phyloP scores from a whole-genome alignment of 2,113 vertebrate genomes.

The Apus apus region DNA sequence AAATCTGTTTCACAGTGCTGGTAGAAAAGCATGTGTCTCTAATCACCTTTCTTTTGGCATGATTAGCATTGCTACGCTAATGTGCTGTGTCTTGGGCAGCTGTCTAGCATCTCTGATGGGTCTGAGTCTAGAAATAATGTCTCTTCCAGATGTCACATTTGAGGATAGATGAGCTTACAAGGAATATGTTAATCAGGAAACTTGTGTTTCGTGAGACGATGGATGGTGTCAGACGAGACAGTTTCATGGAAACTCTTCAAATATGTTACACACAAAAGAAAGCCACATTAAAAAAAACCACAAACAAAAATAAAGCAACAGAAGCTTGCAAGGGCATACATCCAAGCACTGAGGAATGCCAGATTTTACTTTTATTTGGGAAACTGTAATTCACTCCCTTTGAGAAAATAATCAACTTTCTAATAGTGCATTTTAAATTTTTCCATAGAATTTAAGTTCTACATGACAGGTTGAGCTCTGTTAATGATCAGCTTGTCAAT shows the following conservation, averaged over 20 bases:
- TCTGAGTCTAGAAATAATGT: not conserved
- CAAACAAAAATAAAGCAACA: not conserved
- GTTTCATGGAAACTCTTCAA: not conserved
- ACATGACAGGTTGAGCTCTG: not conserved
- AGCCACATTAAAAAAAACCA: not conserved
- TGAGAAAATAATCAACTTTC: not conserved
- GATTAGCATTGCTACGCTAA: slow-evolving; percentile 4
- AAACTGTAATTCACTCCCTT: not conserved
- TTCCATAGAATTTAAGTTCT: not conserved
- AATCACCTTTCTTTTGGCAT: slow-evolving; percentile 5
- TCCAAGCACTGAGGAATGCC: not conserved
- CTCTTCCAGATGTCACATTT: slow-evolving; percentile 19
- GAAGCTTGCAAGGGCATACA: not conserved
- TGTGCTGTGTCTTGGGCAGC: slow-evolving; percentile 29
- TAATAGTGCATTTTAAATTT: not conserved
- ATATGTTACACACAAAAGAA: not conserved
- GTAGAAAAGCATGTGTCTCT: not conserved
- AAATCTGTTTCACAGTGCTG: slow-evolving; percentile 18
- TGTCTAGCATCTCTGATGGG: slow-evolving; percentile 16
- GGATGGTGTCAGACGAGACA: not conserved
- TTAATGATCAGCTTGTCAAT: not conserved
- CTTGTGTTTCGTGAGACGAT: not conserved
- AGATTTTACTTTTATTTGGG: not conserved
- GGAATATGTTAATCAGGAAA: slow-evolving; percentile 10
- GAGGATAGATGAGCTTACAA: not conserved